phyloP scores from a whole-genome alignment of 2,113 vertebrate species.

The Odontophorus gujanensis region DNA sequence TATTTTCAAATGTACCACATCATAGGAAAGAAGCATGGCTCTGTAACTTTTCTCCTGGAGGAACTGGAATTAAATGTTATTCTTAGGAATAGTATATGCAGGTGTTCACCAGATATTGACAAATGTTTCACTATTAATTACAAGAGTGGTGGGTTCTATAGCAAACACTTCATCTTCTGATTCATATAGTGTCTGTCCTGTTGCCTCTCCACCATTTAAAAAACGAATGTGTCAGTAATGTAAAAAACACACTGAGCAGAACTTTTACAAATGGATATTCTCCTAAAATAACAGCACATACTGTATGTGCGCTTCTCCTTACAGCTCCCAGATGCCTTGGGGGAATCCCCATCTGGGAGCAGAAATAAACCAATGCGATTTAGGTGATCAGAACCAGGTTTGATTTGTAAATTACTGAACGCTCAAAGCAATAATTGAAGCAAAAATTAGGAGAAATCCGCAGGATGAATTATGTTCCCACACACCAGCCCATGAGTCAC shows the following conservation, averaged over 20 bases:
- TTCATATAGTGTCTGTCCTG: background rate
- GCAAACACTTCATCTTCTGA: conserved; percentile 11
- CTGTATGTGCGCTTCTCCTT: background rate
- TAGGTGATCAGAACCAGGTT: background rate
- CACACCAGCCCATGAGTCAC: background rate
- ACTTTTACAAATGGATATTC: background rate
- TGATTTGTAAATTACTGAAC: background rate
- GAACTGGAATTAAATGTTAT: conserved; percentile 22
- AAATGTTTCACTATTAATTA: conserved; percentile 28
- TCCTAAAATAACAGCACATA: background rate
- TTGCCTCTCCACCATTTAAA: background rate
- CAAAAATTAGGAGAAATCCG: background rate
- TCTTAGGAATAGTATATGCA: conserved; percentile 21
- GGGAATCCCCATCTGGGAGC: background rate
- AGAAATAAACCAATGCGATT: background rate
- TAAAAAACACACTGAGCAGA: background rate
- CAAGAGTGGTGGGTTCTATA: background rate
- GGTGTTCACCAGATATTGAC: conserved; percentile 46
- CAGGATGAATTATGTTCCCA: background rate
- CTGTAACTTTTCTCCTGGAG: background rate
- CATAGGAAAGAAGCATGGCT: background rate
- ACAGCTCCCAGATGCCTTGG: background rate
- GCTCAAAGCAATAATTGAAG: background rate
- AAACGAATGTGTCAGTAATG: background rate
- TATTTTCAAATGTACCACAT: conserved; percentile 31